Evolutionary conservation across 2,113 vertebrate genomes (phyloP).

Genomic region (Cepphus grylle): DNA sequence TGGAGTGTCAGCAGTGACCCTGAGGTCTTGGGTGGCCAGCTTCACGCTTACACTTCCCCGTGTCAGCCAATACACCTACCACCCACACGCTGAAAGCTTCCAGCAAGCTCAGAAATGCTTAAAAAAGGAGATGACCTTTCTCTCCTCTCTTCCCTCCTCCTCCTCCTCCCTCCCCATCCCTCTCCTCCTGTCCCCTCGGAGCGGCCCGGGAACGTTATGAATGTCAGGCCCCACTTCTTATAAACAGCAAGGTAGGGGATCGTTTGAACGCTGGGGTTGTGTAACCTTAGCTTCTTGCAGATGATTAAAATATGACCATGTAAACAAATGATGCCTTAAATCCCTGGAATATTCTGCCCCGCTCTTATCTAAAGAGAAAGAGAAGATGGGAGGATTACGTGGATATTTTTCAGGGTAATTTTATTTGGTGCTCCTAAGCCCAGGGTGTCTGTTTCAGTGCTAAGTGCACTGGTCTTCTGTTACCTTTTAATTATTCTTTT

Average conservation of each 20-base stretch:
- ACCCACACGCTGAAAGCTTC: constrained; percentile 76
- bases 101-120: constrained; percentile 68
- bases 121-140: constrained; percentile 67
- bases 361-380: constrained; percentile 50
- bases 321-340: constrained; percentile 63
- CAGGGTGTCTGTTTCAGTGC: constrained; percentile 13
- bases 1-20: constrained; percentile 77
- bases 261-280: background rate
- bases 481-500: constrained; percentile 18
- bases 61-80: constrained; percentile 78
- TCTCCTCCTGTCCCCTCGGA: constrained; percentile 28
- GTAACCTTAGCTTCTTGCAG: constrained; percentile 64
- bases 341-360: constrained; percentile 31
- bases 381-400: constrained; percentile 39
- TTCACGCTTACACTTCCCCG: constrained; percentile 76
- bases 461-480: background rate
- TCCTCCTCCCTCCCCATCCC: constrained; percentile 10
- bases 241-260: constrained; percentile 65
- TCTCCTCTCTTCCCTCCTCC: constrained; percentile 32
- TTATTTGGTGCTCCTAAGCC: constrained; percentile 23
- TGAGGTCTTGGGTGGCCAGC: constrained; percentile 79
- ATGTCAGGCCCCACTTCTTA: constrained; percentile 34
- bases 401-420: constrained; percentile 46
- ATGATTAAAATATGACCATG: constrained; percentile 55
- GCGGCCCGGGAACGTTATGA: background rate